Conservation (phyloP, 2,113 vertebrate genomes). For the Dasyurus viverrinus region DNA sequence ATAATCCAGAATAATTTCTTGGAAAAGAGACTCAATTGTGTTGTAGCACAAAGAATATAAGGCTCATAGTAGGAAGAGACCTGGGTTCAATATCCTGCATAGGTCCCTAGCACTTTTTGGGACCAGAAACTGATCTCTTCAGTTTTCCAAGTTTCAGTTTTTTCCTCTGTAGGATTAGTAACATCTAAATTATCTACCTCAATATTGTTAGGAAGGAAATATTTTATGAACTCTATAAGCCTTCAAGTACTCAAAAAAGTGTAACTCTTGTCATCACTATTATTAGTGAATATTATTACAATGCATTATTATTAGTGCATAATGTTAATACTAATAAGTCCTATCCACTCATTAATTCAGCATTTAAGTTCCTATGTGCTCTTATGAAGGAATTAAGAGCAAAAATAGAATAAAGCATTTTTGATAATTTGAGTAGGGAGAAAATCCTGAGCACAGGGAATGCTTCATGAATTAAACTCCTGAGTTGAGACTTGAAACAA, state of each 20-base stretch:
- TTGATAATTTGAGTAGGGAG: not conserved
- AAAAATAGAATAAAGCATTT: not conserved
- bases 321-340: not conserved
- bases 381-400: not conserved
- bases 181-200: not conserved
- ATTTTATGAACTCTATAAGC: not conserved
- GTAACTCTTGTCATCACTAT: not conserved
- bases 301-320: not conserved
- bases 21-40: not conserved
- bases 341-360: not conserved
- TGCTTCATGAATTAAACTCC: not conserved
- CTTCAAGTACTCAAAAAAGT: not conserved
- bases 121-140: not conserved
- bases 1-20: not conserved
- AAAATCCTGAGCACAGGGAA: not conserved
- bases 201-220: not conserved
- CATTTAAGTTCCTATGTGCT: not conserved
- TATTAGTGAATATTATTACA: not conserved
- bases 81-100: not conserved
- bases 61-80: not conserved
- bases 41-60: not conserved
- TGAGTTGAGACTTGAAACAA: not conserved
- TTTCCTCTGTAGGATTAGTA: not conserved
- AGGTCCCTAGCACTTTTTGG: not conserved
- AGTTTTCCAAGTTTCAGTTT: constrained; percentile 21